Percentiles rank a stretch among this genome's conserved stretches.
Evolutionary conservation across 53 echinoderm and acorn worm species (phyloP).

Genomic region (Pentamera pediparva): DNA sequence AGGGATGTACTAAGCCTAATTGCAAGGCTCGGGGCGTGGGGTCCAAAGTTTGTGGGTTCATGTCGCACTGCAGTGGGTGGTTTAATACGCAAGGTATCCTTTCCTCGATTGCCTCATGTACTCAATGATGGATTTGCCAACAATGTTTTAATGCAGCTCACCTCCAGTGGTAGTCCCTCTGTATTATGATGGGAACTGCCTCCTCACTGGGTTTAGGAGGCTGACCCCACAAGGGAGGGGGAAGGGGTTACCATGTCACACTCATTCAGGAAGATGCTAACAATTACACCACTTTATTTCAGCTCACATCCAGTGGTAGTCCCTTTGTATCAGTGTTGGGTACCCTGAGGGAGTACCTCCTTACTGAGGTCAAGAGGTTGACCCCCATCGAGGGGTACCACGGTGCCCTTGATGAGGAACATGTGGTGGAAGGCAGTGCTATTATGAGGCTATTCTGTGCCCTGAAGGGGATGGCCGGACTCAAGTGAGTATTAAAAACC

Average conservation of each 20-base stretch:
- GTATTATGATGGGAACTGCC: conserved; percentile 56
- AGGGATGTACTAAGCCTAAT: too few species aligned
- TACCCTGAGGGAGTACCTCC: conserved; percentile 62
- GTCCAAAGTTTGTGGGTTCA: neutral
- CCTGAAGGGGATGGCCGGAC: conserved; percentile 87
- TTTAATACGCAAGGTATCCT: neutral
- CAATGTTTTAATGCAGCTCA: conserved; percentile 46
- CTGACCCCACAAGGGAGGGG: conserved; percentile 26
- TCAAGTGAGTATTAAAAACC: conserved; percentile 64
- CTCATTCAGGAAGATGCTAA: neutral
- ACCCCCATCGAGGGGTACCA: conserved; percentile 30
- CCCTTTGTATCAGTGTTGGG: conserved; percentile 48
- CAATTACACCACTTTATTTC: neutral
- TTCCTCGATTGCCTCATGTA: neutral
- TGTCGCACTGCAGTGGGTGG: neutral
- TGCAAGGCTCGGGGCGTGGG: too few species aligned
- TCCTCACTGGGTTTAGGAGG: conserved; percentile 50
- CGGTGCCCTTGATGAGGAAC: conserved; percentile 53
- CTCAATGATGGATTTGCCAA: neutral
- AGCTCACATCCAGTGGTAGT: conserved; percentile 53
- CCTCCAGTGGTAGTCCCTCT: conserved; percentile 36
- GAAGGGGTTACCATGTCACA: too few species aligned
- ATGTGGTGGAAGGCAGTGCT: conserved; percentile 95
- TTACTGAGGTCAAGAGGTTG: conserved; percentile 47
- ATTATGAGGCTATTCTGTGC: conserved; percentile 95